These are phyloP conservation scores for Prionace glauca DNA, from an alignment of 2,797 vertebrate species.

Conservation along the genomic window DNA sequence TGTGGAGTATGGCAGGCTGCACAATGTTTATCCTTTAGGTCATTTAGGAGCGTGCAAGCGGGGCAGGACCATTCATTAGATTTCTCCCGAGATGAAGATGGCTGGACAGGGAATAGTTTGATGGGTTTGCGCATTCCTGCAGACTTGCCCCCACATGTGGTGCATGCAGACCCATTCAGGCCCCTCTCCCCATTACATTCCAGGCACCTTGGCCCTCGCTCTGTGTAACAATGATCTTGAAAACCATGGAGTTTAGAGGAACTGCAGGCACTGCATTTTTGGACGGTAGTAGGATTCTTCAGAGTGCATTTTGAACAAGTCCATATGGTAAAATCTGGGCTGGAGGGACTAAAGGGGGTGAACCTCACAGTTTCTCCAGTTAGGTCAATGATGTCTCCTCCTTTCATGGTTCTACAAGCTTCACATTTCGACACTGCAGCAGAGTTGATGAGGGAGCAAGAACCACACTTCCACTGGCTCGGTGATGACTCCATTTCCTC, in stretches of 20 bases:
- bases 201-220: conserved; percentile 55
- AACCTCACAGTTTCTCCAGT: conserved; percentile 81
- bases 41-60: conserved; percentile 86
- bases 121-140: conserved; percentile 62
- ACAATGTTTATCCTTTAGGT: conserved; percentile 77
- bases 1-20: conserved; percentile 87
- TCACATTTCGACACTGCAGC: conserved; percentile 59
- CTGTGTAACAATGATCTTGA: conserved; percentile 62
- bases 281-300: conserved; percentile 72
- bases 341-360: conserved; percentile 85
- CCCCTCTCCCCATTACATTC: conserved; percentile 55
- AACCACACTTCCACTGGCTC: conserved; percentile 70
- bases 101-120: conserved; percentile 55
- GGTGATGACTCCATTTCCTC: conserved; percentile 63
- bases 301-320: conserved; percentile 89
- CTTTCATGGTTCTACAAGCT: conserved; percentile 57
- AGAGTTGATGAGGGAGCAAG: conserved; percentile 63
- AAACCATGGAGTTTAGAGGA: conserved; percentile 90
- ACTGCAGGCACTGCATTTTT: conserved; percentile 80
- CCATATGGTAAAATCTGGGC: conserved; percentile 91
- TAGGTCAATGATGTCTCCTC: conserved; percentile 76
- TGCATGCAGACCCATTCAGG: conserved; percentile 42
- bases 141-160: conserved; percentile 46
- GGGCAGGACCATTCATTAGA: conserved; percentile 81
- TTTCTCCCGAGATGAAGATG: conserved; percentile 55